phyloP scores from a whole-genome alignment of 2,797 vertebrate species.

The Apogon hyalosoma region DNA sequence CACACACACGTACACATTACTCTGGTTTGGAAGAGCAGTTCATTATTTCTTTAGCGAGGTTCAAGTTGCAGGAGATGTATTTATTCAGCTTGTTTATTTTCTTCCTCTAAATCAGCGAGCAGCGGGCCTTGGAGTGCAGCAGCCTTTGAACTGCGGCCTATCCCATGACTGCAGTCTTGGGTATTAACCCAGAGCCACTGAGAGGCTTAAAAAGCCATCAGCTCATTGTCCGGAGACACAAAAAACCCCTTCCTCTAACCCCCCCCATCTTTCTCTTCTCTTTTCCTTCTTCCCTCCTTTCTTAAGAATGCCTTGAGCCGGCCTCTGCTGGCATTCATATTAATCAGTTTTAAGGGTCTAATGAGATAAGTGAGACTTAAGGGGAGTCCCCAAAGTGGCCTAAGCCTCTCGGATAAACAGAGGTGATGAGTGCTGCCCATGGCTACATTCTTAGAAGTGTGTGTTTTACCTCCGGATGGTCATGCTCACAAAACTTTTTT shows the following conservation, averaged over 20 bases:
- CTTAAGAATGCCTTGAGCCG: conserved; percentile 80
- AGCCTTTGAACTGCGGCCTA: conserved; percentile 79
- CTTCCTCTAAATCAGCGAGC: conserved; percentile 66
- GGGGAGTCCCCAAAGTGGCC: conserved; percentile 85
- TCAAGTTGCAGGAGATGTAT: conserved; percentile 76
- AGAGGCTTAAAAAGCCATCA: conserved; percentile 92
- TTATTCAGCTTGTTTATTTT: conserved; percentile 81
- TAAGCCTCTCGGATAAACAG: conserved; percentile 81
- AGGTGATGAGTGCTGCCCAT: conserved; percentile 78
- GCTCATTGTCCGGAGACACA: conserved; percentile 91
- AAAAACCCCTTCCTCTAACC: conserved; percentile 85
- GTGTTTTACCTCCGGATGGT: conserved; percentile 47
- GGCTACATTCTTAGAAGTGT: conserved; percentile 63
- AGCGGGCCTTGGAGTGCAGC: conserved; percentile 73
- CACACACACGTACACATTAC: conserved; percentile 12
- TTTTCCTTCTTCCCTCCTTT: conserved; percentile 70
- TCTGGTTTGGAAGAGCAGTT: conserved; percentile 60
- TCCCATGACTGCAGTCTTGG: conserved; percentile 81
- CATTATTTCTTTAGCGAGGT: conserved; percentile 76
- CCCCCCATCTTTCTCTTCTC: conserved; percentile 75
- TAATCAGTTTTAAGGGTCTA: conserved; percentile 96
- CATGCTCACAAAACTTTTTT: conserved; percentile 63
- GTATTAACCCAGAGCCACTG: conserved; percentile 87
- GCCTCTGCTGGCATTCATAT: conserved; percentile 93
- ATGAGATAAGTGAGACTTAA: conserved; percentile 95